Conservation (phyloP, 2,888 invertebrate genomes). For the Acrocyrtus sp. region DNA sequence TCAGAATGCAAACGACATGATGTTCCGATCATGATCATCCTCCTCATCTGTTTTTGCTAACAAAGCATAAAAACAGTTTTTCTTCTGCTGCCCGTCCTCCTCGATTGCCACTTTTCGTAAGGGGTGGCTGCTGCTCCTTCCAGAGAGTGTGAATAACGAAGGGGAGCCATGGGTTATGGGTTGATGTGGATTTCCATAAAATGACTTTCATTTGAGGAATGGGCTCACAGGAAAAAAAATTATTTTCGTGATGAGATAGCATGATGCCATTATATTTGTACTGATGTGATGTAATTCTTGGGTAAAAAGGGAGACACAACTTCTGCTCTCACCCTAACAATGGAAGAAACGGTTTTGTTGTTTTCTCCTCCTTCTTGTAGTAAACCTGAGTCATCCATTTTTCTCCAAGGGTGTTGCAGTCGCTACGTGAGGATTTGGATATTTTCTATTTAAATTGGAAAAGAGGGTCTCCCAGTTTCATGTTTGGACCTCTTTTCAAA, state of each 20-base stretch:
- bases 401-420: background rate
- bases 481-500: background rate
- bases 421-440: too few relatives aligned
- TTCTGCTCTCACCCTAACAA: background rate
- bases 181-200: background rate
- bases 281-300: background rate
- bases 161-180: background rate
- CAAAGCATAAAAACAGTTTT: background rate
- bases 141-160: background rate
- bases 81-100: background rate
- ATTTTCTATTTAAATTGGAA: too few relatives aligned
- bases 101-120: background rate
- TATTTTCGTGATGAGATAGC: background rate
- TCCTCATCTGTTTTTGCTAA: background rate
- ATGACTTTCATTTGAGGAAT: background rate
- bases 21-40: background rate
- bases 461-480: background rate
- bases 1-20: background rate
- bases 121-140: constrained; percentile 1
- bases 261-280: background rate
- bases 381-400: background rate
- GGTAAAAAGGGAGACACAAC: too few relatives aligned
- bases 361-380: background rate
- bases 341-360: background rate
- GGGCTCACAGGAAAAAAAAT: background rate